Percentiles rank a stretch among this genome's conserved stretches.
These are phyloP conservation scores for Magallana angulata DNA, from an alignment of 1,140 invertebrate species.

Conservation along the genomic window DNA sequence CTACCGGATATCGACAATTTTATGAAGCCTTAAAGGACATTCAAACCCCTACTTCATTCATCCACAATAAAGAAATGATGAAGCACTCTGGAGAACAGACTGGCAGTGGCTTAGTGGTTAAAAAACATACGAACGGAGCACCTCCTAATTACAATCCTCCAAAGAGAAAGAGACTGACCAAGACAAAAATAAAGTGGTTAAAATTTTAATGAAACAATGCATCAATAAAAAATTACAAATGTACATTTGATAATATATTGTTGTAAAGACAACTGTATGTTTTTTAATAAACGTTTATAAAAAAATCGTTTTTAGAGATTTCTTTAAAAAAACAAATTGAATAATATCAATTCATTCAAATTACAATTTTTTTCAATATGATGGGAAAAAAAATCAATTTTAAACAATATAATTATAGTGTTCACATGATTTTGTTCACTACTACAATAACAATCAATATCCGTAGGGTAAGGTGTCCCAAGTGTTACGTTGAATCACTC, in stretches of 20 bases:
- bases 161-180: neutral
- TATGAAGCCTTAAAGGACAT: neutral
- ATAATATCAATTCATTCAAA: neutral
- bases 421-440: too few species aligned
- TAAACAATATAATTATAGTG: too few species aligned
- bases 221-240: neutral
- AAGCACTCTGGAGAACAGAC: neutral
- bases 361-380: neutral
- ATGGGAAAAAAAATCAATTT: neutral
- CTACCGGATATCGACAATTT: conserved; percentile 32
- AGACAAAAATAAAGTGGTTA: conserved; percentile 29
- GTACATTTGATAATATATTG: neutral
- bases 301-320: neutral
- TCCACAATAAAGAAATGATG: neutral
- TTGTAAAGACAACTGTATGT: neutral
- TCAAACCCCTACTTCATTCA: neutral
- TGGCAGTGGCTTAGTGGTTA: conserved; percentile 4
- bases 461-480: conserved; percentile 55
- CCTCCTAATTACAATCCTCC: too few species aligned
- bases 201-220: neutral
- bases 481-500: conserved; percentile 41
- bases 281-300: neutral
- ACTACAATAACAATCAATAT: conserved; percentile 27
- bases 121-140: neutral
- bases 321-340: neutral